Evolutionary conservation across 1,140 invertebrate genomes (phyloP).

Genomic region (Acromyrmex echinatior): DNA sequence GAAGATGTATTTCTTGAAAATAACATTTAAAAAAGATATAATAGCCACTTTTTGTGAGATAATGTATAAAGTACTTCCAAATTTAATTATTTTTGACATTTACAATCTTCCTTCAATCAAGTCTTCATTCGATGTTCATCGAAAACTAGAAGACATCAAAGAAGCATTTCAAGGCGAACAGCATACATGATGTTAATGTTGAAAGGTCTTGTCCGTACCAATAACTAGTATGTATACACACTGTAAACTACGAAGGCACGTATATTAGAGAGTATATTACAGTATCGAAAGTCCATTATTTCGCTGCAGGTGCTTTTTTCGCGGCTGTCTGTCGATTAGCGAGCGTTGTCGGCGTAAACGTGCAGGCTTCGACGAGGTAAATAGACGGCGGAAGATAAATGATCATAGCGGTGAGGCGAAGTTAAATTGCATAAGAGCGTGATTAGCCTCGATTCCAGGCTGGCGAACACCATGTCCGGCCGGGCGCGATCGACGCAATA

Average conservation of each 20-base stretch:
- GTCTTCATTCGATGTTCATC: not conserved
- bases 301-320: conserved; percentile 47
- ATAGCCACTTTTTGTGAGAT: not conserved
- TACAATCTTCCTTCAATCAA: not conserved
- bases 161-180: not conserved
- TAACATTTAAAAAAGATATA: too few species aligned
- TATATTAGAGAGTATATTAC: not conserved
- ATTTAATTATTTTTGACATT: not conserved
- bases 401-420: conserved; percentile 44
- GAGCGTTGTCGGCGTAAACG: conserved; percentile 42
- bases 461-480: conserved; percentile 58
- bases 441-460: conserved; percentile 73
- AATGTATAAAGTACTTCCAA: not conserved
- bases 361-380: conserved; percentile 36
- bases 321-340: conserved; percentile 56
- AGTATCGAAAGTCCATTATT: conserved; percentile 58
- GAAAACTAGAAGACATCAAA: not conserved
- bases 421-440: conserved; percentile 66
- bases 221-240: conserved; percentile 25
- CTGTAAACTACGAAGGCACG: not conserved
- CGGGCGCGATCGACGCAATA: conserved; percentile 57
- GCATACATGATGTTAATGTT: not conserved
- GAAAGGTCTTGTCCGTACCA: conserved; percentile 1
- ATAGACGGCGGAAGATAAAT: conserved; percentile 60
- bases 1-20: too few species aligned